phyloP scores from a whole-genome alignment of 2,797 vertebrate genomes.

The Lepus townsendii region DNA sequence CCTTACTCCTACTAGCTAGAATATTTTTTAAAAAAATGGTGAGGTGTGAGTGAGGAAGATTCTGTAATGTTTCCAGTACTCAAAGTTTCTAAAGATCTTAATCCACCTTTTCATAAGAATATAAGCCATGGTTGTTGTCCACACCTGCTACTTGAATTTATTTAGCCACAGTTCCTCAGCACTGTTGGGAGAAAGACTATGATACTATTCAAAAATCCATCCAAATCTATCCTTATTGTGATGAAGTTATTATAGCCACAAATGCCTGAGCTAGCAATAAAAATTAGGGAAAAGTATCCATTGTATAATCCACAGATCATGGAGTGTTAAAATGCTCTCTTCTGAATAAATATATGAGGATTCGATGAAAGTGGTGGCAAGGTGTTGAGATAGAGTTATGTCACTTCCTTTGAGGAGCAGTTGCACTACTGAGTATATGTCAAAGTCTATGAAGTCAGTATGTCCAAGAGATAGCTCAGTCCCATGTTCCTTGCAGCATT shows the following conservation, averaged over 20 bases:
- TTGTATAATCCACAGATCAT: neutral
- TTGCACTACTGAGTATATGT: neutral
- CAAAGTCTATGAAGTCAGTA: neutral
- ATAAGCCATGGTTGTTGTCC: too few relatives aligned
- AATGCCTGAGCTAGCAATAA: neutral
- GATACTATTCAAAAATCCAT: neutral
- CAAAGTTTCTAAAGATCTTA: neutral
- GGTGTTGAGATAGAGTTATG: neutral
- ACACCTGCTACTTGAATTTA: neutral
- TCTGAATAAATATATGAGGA: neutral
- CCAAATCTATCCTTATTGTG: neutral
- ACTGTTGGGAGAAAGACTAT: neutral
- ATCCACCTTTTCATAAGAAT: neutral
- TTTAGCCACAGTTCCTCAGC: neutral
- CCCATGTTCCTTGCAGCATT: too few relatives aligned
- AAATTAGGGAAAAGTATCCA: neutral
- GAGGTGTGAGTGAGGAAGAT: neutral
- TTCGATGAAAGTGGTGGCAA: neutral
- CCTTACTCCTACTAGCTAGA: neutral
- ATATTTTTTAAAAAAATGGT: neutral
- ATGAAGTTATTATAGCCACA: neutral
- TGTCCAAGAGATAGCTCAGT: neutral
- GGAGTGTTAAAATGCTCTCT: neutral
- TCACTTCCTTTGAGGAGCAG: neutral
- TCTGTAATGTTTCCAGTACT: neutral